These are phyloP conservation scores for Bruchidius siliquastri DNA, from an alignment of 2,888 invertebrate species.

Conservation along the genomic window DNA sequence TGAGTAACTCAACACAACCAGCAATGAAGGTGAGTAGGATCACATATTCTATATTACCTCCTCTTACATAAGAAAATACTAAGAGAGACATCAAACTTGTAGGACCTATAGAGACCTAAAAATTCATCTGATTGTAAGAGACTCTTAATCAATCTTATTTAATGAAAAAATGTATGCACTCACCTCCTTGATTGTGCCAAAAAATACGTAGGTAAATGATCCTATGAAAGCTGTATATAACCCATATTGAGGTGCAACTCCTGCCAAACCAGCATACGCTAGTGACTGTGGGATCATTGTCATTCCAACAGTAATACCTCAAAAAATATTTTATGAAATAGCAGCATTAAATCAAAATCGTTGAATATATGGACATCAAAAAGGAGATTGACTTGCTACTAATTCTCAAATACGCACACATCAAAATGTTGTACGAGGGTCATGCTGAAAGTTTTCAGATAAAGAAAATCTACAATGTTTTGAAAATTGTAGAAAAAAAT, in stretches of 20 bases:
- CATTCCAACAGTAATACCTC: slow-evolving; percentile 83
- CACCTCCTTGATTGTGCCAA: slow-evolving; percentile 81
- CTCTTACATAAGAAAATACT: slow-evolving; percentile 67
- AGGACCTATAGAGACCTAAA: slow-evolving; percentile 73
- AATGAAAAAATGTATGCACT: background rate
- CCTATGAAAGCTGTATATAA: slow-evolving; percentile 87
- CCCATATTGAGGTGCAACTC: slow-evolving; percentile 83
- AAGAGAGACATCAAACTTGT: slow-evolving; percentile 89
- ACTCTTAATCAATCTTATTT: too few relatives aligned
- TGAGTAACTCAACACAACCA: slow-evolving; percentile 71
- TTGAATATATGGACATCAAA: too few relatives aligned
- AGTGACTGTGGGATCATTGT: slow-evolving; percentile 92
- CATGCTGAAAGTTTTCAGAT: too few relatives aligned
- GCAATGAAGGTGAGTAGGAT: slow-evolving; percentile 72
- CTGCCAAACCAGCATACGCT: slow-evolving; percentile 84
- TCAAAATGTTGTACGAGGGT: too few relatives aligned
- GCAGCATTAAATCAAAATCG: too few relatives aligned
- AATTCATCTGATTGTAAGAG: too few relatives aligned
- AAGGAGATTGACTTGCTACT: too few relatives aligned
- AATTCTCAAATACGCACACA: too few relatives aligned
- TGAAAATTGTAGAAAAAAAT: too few relatives aligned
- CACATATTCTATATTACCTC: slow-evolving; percentile 66
- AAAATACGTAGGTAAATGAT: slow-evolving; percentile 80
- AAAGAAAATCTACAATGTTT: too few relatives aligned
- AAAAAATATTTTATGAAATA: too few relatives aligned